A percentile compares a stretch with the other conserved stretches of the same genome.
Conservation (phyloP, 1,140 invertebrate genomes). For the Bicyclus anynana region DNA sequence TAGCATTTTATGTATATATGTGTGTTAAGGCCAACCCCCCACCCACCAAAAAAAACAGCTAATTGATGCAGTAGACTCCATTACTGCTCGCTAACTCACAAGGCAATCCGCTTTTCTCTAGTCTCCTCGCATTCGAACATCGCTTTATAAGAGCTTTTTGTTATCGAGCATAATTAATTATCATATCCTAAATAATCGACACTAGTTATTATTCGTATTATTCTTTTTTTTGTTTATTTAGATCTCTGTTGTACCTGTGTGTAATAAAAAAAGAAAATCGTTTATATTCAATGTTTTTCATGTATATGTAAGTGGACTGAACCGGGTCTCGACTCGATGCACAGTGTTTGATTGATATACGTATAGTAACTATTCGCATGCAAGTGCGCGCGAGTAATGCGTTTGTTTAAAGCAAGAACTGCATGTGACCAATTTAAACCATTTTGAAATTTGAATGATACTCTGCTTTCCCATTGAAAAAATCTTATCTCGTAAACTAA, state of each 20-base stretch:
- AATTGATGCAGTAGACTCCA: slow-evolving; percentile 75
- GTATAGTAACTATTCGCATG: slow-evolving; percentile 16
- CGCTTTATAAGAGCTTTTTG: slow-evolving; percentile 60
- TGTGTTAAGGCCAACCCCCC: slow-evolving; percentile 53
- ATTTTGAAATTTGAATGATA: too few relatives aligned
- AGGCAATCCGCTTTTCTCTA: slow-evolving; percentile 70
- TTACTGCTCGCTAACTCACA: slow-evolving; percentile 60
- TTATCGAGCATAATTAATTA: slow-evolving; percentile 71
- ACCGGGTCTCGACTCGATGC: slow-evolving; percentile 52
- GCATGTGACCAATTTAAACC: too few relatives aligned
- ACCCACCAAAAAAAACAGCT: slow-evolving; percentile 57
- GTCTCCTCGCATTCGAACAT: slow-evolving; percentile 72
- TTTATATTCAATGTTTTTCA: slow-evolving; percentile 68
- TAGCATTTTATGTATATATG: slow-evolving; percentile 53
- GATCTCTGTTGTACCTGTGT: slow-evolving; percentile 76
- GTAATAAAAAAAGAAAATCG: slow-evolving; percentile 39
- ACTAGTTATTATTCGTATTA: slow-evolving; percentile 75
- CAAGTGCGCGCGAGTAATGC: neutral
- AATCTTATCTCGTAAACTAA: too few relatives aligned
- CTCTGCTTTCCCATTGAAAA: too few relatives aligned
- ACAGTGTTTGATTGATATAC: slow-evolving; percentile 46
- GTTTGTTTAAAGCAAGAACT: too few relatives aligned
- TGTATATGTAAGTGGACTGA: slow-evolving; percentile 58
- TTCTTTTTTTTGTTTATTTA: slow-evolving; percentile 58
- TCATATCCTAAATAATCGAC: slow-evolving; percentile 68